Evolutionary conservation across 2,113 vertebrate genomes (phyloP).

Genomic region (Spilogale gracilis): DNA sequence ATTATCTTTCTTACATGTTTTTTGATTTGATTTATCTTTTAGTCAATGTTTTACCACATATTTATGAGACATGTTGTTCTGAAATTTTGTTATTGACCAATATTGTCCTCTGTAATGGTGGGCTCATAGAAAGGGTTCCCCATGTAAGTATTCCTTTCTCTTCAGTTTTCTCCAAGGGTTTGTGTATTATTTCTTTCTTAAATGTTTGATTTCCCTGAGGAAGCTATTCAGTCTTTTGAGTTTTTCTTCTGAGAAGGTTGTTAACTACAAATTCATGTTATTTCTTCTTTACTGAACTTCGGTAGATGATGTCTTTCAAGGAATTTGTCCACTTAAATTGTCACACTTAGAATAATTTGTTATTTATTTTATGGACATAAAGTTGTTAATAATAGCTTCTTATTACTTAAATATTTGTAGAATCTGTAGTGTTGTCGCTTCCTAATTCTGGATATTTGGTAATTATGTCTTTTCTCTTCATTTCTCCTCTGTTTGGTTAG

Average conservation of each 20-base stretch:
- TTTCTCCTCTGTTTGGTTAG: not conserved
- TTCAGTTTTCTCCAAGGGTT: not conserved
- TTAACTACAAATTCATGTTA: slow-evolving; percentile 21
- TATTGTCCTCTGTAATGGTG: not conserved
- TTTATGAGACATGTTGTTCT: not conserved
- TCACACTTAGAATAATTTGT: not conserved
- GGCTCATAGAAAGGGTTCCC: not conserved
- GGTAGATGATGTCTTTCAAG: not conserved
- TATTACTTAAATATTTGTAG: not conserved
- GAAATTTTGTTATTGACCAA: not conserved
- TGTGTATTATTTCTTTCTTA: not conserved
- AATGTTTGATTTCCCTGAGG: not conserved
- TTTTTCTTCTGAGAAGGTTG: not conserved
- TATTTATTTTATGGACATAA: not conserved
- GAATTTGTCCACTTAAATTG: not conserved
- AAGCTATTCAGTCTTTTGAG: not conserved
- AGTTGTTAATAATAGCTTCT: not conserved
- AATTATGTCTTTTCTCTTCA: not conserved
- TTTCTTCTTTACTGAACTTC: slow-evolving; percentile 13
- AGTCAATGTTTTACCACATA: not conserved
- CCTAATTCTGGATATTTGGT: not conserved
- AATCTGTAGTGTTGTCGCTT: not conserved
- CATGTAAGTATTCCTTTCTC: not conserved
- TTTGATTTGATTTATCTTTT: not conserved
- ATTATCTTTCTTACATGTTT: not conserved